Base-by-base conservation (phyloP, 2,888 invertebrate species). In the Oeneis ivallda region DNA sequence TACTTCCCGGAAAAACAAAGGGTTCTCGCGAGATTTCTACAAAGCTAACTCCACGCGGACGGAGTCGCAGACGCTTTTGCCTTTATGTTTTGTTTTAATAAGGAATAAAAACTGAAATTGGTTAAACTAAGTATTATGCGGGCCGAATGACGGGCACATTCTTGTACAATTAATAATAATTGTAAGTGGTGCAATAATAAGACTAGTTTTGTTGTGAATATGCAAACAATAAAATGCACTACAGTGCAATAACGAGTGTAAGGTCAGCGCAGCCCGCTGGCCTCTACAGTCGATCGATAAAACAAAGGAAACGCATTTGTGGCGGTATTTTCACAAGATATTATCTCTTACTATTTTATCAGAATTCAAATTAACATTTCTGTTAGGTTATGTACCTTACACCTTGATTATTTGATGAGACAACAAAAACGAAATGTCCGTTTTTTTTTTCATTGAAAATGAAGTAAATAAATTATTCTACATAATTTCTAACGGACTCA, bases 221-320 rank as follows among this genome's bases (percentile, higher is more conserved):
- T 13, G 19, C 17, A 54, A 54, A 37, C 37, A 66, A 57, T 32
- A 47, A 64, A 61, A 56, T 65, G 65, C 64, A 62, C 15, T 37
- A 7, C 26, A 56, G 39, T 62, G 63, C 67, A 65, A 61, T 63
- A 65, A 65, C 50, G 57, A 60, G 54, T 37, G 39, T 41, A 68
- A 70, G 68, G 70, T 68, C 68, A 66, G n/a, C 17, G 9, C 19
- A 37, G 66, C 65, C 54, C 58, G 65, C 62, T 70, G 65, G 66
- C 70, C 68, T 70, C 58, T 65, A 41, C 56, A 41, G 39, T 19
- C 45, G 50, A 59, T 67, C 58, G 54, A 70, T 61, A 66, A 57
- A 50, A 70, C 68, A 70, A 70, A 68, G 68, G 61, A 64, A 64
- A 59, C 43, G 47, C n/a, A n/a, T n/a, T n/a, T n/a, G n/a, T n/a